phyloP scores from a whole-genome alignment of 2,797 vertebrate genomes.

The Heteromormyrus szaboi region DNA sequence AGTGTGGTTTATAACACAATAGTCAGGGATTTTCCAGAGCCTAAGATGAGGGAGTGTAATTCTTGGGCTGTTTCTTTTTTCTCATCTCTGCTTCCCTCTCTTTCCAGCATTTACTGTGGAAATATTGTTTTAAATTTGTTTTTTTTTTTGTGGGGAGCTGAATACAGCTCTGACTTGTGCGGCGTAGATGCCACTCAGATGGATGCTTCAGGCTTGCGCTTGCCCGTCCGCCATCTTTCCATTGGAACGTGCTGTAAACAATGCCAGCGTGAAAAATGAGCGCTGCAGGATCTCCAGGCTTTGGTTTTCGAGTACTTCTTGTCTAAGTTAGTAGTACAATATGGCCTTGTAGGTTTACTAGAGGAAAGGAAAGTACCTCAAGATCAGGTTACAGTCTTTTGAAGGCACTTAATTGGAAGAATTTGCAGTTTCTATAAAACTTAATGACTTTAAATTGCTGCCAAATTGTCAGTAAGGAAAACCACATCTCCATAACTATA shows the following conservation, averaged over 20 bases:
- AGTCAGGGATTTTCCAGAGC: slow-evolving; percentile 19
- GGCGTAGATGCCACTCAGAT: slow-evolving; percentile 19
- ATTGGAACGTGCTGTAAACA: slow-evolving; percentile 48
- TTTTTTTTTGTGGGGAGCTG: background rate
- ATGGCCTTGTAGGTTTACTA: slow-evolving; percentile 34
- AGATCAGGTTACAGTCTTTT: slow-evolving; percentile 18
- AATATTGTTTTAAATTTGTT: slow-evolving; percentile 20
- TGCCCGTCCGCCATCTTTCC: slow-evolving; percentile 29
- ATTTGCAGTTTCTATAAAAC: slow-evolving; percentile 19
- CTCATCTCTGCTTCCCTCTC: slow-evolving; percentile 2
- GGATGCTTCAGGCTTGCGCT: slow-evolving; percentile 14
- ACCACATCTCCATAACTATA: background rate
- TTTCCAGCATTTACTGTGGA: slow-evolving; percentile 14
- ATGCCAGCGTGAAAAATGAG: slow-evolving; percentile 46
- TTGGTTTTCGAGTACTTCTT: slow-evolving; percentile 41
- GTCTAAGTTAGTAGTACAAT: slow-evolving; percentile 28
- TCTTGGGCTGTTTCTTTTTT: slow-evolving; percentile 3
- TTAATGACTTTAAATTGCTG: slow-evolving; percentile 3
- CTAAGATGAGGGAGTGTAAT: slow-evolving; percentile 7
- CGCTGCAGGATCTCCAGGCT: slow-evolving; percentile 37
- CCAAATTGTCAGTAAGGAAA: slow-evolving; percentile 12
- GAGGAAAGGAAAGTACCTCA: slow-evolving; percentile 24
- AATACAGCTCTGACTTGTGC: background rate
- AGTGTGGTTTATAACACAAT: slow-evolving; percentile 12
- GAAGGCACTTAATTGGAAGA: slow-evolving; percentile 15